phyloP scores from a whole-genome alignment of 2,888 invertebrate species.

The Gibbula magus region DNA sequence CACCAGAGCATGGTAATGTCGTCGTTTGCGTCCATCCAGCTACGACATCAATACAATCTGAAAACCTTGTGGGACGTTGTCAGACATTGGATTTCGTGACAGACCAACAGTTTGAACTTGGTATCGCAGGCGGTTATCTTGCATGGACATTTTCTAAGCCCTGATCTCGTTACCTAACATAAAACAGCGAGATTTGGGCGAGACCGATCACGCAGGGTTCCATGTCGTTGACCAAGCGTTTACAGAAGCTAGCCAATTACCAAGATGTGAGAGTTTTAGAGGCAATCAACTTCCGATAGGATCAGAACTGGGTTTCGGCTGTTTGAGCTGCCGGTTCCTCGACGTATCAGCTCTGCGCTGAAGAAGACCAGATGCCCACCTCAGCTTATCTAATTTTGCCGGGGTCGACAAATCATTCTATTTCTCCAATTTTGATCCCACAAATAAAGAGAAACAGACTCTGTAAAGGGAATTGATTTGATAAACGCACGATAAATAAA shows the following conservation, averaged over 20 bases:
- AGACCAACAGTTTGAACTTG: constrained; percentile 2
- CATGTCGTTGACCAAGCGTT: background rate
- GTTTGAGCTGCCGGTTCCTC: background rate
- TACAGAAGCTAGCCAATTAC: background rate
- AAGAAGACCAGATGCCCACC: constrained; percentile 56
- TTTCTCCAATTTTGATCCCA: constrained; percentile 60
- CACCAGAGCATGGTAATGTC: too few relatives aligned
- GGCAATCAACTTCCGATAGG: background rate
- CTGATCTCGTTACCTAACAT: background rate
- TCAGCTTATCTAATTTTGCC: constrained; percentile 57
- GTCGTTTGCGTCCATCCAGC: background rate
- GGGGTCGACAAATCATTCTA: constrained; percentile 60
- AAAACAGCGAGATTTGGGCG: background rate
- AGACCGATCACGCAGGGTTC: constrained; percentile 10
- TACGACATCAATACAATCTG: background rate
- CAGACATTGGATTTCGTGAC: constrained; percentile 3
- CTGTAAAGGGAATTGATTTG: constrained; percentile 60
- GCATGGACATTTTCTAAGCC: background rate
- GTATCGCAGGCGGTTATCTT: background rate
- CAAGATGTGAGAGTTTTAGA: background rate
- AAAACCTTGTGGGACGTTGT: background rate
- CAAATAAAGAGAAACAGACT: constrained; percentile 62
- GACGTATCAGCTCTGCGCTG: constrained; percentile 37
- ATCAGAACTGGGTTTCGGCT: background rate
- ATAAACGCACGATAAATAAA: constrained; percentile 65